These are phyloP conservation scores for Solenopsis fugax DNA, from an alignment of 1,140 invertebrate species.

Conservation along the genomic window DNA sequence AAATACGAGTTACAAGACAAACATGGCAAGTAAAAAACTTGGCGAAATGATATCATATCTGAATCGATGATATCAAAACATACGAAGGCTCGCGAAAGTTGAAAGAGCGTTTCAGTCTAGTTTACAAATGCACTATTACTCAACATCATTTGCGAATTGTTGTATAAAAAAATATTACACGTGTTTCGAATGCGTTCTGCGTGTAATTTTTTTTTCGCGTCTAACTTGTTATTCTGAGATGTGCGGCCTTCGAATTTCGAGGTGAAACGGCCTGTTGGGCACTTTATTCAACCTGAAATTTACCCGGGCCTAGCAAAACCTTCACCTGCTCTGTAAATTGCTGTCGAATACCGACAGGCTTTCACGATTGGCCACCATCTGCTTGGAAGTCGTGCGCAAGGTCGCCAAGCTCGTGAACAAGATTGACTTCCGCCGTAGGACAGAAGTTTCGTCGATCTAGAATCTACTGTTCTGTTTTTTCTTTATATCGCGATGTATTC, in stretches of 20 bases:
- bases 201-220: background rate
- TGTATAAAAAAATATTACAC: background rate
- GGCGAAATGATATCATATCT: background rate
- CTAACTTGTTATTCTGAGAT: background rate
- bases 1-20: background rate
- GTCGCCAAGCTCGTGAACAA: background rate
- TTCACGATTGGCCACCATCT: background rate
- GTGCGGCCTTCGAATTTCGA: background rate
- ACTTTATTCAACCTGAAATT: constrained; percentile 11
- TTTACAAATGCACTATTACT: background rate
- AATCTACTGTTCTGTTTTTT: background rate
- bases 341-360: background rate
- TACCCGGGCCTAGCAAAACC: constrained; percentile 7
- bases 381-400: background rate
- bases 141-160: background rate
- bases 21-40: background rate
- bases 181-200: background rate
- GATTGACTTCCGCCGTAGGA: background rate
- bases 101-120: background rate
- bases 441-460: background rate
- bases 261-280: background rate
- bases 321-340: constrained; percentile 40
- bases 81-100: background rate
- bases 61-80: background rate
- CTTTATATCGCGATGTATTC: background rate